Percentiles rank a stretch among this genome's conserved stretches.
phyloP scores from a whole-genome alignment of 2,113 vertebrate genomes.

The Saccopteryx bilineata region DNA sequence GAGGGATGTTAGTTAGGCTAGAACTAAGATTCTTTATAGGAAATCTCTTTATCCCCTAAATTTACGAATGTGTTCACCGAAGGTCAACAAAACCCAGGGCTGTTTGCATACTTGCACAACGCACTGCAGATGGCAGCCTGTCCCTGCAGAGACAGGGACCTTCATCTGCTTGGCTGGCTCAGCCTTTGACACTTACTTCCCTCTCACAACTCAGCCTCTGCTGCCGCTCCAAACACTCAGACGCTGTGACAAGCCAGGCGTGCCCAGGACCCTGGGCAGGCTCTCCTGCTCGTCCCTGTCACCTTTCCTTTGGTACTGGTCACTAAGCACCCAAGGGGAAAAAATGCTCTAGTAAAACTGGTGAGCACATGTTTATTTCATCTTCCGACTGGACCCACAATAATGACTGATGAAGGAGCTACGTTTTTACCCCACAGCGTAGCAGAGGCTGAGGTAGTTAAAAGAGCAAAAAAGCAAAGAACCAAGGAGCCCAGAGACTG shows the following conservation, averaged over 20 bases:
- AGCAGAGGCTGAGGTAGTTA: constrained; percentile 6
- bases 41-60: not conserved
- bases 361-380: not conserved
- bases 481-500: not conserved
- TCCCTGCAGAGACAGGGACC: not conserved
- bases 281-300: not conserved
- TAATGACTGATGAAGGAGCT: not conserved
- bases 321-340: not conserved
- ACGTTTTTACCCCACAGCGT: not conserved
- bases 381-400: not conserved
- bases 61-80: not conserved
- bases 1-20: not conserved
- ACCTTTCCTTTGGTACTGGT: fast-evolving
- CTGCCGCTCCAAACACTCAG: not conserved
- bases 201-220: not conserved
- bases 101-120: not conserved
- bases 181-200: not conserved
- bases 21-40: not conserved
- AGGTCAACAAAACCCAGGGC: not conserved
- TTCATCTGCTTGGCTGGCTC: not conserved
- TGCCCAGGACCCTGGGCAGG: not conserved
- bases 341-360: not conserved
- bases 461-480: not conserved
- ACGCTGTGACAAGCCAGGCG: not conserved
- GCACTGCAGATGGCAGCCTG: not conserved